Percentiles rank a stretch among this genome's conserved stretches.
phyloP scores from a whole-genome alignment of 2,888 invertebrate genomes.

The Platycnemis pennipes region DNA sequence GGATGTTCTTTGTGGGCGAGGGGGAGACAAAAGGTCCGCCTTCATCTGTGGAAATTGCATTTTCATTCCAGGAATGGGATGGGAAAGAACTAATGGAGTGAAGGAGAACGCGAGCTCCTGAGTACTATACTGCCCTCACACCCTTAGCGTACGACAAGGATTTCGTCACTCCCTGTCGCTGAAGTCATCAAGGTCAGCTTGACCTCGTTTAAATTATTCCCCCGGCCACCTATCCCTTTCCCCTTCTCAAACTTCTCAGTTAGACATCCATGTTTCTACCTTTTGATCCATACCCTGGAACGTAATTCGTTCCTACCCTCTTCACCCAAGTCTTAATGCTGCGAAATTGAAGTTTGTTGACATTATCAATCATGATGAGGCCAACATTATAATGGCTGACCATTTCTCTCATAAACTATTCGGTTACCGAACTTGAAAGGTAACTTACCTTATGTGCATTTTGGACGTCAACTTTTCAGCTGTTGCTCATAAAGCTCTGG shows the following conservation, averaged over 20 bases:
- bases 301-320: too few relatives aligned
- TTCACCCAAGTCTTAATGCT: neutral
- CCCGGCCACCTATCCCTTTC: neutral
- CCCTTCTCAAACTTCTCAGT: neutral
- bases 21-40: neutral
- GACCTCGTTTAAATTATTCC: conserved; percentile 24
- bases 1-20: neutral
- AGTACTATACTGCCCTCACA: neutral
- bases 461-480: too few relatives aligned
- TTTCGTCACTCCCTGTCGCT: neutral
- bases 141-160: neutral
- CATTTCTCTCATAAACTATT: too few relatives aligned
- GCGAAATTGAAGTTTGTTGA: too few relatives aligned
- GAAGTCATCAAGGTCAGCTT: conserved; percentile 56
- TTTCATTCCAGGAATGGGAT: neutral
- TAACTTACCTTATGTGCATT: too few relatives aligned
- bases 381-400: too few relatives aligned
- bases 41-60: neutral
- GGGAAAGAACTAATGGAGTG: neutral
- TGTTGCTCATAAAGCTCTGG: too few relatives aligned
- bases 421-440: too few relatives aligned
- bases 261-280: neutral
- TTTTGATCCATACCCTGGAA: too few relatives aligned
- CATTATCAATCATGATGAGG: too few relatives aligned
- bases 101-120: neutral